These are phyloP conservation scores for Anas capensis DNA, from an alignment of 2,797 vertebrate genomes.

Conservation along the genomic window DNA sequence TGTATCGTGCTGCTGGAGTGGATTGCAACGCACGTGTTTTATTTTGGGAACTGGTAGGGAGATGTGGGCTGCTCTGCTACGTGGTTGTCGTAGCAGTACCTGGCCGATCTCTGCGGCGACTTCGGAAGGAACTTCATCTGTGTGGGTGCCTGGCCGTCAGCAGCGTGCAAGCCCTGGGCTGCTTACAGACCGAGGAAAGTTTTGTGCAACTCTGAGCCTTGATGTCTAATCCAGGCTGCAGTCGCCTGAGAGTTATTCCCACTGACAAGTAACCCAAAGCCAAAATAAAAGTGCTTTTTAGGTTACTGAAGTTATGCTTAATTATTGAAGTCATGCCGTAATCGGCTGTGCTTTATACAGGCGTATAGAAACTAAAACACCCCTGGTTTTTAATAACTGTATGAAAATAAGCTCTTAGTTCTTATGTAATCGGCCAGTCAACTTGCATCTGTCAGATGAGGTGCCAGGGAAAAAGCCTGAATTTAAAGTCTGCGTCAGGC, in stretches of 20 bases:
- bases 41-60: slow-evolving; percentile 46
- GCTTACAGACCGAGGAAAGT: background rate
- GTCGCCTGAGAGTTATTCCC: background rate
- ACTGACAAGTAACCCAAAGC: background rate
- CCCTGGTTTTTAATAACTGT: background rate
- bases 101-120: slow-evolving; percentile 1
- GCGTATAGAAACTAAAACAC: background rate
- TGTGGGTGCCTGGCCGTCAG: background rate
- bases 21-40: background rate
- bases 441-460: background rate
- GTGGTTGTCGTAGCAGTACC: slow-evolving; percentile 50
- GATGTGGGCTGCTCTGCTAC: background rate
- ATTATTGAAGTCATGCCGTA: background rate
- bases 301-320: background rate
- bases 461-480: background rate
- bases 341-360: background rate
- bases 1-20: background rate
- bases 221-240: background rate
- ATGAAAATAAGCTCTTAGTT: background rate
- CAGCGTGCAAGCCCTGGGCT: background rate
- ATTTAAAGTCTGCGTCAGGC: background rate
- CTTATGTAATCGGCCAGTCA: slow-evolving; percentile 8
- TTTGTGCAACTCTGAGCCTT: background rate
- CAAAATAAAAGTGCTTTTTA: background rate
- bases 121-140: background rate